These are phyloP conservation scores for Belonocnema kinseyi DNA, from an alignment of 1,140 invertebrate species.

Conservation along the genomic window DNA sequence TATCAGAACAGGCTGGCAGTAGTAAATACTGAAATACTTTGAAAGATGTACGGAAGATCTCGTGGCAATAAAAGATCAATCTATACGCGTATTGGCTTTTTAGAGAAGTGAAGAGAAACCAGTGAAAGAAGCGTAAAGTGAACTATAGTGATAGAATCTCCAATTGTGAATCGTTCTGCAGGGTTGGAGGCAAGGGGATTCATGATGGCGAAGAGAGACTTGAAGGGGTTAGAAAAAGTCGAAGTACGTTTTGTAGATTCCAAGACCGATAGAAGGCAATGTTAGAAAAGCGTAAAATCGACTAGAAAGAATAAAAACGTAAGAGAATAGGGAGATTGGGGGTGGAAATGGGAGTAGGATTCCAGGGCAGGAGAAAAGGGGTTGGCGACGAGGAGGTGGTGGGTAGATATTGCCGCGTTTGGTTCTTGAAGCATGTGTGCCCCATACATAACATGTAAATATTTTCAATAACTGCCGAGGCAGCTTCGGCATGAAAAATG, in stretches of 20 bases:
- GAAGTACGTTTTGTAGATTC: constrained; percentile 50
- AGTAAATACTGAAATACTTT: constrained; percentile 17
- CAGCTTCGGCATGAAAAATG: constrained; percentile 68
- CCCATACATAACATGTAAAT: constrained; percentile 74
- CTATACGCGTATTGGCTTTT: constrained; percentile 49
- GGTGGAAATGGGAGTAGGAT: constrained; percentile 12
- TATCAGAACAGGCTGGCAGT: constrained; percentile 1
- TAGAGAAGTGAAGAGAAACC: constrained; percentile 38
- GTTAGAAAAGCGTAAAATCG: constrained; percentile 34
- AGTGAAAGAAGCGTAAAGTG: background rate
- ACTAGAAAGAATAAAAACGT: constrained; percentile 21
- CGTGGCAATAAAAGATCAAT: constrained; percentile 61
- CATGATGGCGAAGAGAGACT: background rate
- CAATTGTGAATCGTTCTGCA: constrained; percentile 28
- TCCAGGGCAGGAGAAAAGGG: constrained; percentile 31
- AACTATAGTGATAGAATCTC: constrained; percentile 11
- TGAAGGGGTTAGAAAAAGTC: constrained; percentile 38
- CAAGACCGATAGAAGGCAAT: constrained; percentile 37
- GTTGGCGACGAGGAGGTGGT: constrained; percentile 15
- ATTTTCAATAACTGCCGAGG: constrained; percentile 70
- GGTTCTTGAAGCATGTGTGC: constrained; percentile 66
- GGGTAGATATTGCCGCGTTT: constrained; percentile 58
- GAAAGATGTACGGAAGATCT: constrained; percentile 15
- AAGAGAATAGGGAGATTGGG: constrained; percentile 30
- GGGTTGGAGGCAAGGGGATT: background rate